phyloP scores from a whole-genome alignment of 2,888 invertebrate genomes.

The Geophilus truncorum region DNA sequence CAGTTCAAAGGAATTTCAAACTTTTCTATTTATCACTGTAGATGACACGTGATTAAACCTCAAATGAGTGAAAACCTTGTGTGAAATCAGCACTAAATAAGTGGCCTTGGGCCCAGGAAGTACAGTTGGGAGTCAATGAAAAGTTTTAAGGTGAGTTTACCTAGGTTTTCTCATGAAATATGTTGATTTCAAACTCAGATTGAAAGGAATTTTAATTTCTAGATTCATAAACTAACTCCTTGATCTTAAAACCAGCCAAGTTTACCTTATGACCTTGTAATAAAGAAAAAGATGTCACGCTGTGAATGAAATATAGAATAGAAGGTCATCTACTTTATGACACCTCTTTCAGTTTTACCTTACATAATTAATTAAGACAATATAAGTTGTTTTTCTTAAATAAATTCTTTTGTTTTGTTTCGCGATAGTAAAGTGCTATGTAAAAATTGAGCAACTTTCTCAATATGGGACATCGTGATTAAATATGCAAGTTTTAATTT shows the following conservation, averaged over 20 bases:
- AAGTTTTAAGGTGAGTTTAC: neutral
- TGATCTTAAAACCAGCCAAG: neutral
- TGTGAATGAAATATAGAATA: neutral
- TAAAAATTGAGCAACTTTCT: too few relatives aligned
- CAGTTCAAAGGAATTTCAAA: too few relatives aligned
- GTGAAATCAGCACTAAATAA: neutral
- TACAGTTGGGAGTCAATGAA: too few relatives aligned
- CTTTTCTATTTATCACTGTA: neutral
- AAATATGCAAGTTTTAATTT: neutral
- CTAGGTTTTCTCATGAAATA: neutral
- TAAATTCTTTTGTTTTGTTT: too few relatives aligned
- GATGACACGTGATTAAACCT: neutral
- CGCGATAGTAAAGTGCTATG: too few relatives aligned
- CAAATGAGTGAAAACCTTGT: neutral
- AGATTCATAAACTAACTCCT: too few relatives aligned
- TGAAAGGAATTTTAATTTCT: neutral
- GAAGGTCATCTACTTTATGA: neutral
- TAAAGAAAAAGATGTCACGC: neutral
- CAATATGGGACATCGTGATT: too few relatives aligned
- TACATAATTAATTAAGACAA: neutral
- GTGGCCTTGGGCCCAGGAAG: neutral
- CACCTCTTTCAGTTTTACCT: neutral
- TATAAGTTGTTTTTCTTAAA: too few relatives aligned
- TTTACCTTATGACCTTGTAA: neutral
- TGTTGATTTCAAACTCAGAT: neutral